Conservation (phyloP, 2,113 vertebrate genomes). For the Heterotilapia buettikoferi region DNA sequence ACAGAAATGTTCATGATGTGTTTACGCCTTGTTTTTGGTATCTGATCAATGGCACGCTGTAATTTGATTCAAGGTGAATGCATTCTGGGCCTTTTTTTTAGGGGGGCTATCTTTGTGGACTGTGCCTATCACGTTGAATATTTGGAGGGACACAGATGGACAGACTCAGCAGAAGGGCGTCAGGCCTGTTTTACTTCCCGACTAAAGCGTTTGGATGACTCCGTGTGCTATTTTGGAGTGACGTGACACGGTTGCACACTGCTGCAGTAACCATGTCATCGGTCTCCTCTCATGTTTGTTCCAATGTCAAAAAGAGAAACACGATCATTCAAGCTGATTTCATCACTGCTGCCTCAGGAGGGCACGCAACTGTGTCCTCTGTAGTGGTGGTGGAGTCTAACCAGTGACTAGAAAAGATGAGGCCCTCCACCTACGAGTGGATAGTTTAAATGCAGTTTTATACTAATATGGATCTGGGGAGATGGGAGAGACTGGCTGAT, state of each 20-base stretch:
- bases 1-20: not conserved
- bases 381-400: not conserved
- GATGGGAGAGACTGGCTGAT: conserved; percentile 34
- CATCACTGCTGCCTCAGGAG: conserved; percentile 4
- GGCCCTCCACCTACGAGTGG: not conserved
- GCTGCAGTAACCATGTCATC: not conserved
- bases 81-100: not conserved
- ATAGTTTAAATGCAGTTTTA: not conserved
- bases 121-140: not conserved
- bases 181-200: not conserved
- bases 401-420: not conserved
- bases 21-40: conserved; percentile 35
- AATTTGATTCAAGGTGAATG: conserved; percentile 6
- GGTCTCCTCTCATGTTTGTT: conserved; percentile 23
- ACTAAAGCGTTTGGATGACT: not conserved
- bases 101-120: not conserved
- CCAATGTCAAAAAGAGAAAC: conserved; percentile 41
- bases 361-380: not conserved
- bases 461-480: not conserved
- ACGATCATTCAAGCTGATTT: not conserved
- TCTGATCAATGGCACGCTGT: not conserved
- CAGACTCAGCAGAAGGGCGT: not conserved
- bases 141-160: not conserved
- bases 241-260: not conserved
- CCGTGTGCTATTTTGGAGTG: conserved; percentile 16